These are phyloP conservation scores for Centropyge bicolor DNA, from an alignment of 2,797 vertebrate genomes.

Conservation along the genomic window DNA sequence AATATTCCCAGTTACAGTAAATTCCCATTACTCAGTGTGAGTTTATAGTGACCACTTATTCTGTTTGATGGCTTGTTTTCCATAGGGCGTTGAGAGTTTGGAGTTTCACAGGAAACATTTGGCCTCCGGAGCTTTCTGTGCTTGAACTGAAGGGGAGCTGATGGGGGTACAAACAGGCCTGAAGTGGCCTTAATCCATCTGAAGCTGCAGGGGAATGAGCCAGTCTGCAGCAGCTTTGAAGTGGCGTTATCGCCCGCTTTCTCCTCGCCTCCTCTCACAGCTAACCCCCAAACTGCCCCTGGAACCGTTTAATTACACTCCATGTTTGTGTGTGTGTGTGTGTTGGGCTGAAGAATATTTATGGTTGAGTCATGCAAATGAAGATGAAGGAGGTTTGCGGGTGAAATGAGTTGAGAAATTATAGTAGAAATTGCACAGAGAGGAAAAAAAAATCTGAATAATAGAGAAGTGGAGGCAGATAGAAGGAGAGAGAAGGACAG, in stretches of 20 bases:
- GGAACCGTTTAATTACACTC: slow-evolving; percentile 52
- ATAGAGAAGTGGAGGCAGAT: slow-evolving; percentile 10
- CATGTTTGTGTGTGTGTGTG: slow-evolving; percentile 25
- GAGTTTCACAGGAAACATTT: slow-evolving; percentile 13
- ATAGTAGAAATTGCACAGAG: slow-evolving; percentile 13
- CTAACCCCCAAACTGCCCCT: slow-evolving; percentile 39
- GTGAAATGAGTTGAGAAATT: slow-evolving; percentile 48
- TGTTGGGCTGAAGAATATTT: slow-evolving; percentile 34
- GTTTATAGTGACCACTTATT: background rate
- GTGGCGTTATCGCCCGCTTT: slow-evolving; percentile 42
- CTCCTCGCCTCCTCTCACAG: slow-evolving; percentile 24
- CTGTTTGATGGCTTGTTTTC: slow-evolving; percentile 14
- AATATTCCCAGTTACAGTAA: background rate
- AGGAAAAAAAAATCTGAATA: slow-evolving; percentile 21
- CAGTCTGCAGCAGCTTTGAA: slow-evolving; percentile 50
- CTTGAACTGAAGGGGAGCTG: slow-evolving; percentile 27
- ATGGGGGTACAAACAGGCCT: slow-evolving; percentile 46
- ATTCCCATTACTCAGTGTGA: background rate
- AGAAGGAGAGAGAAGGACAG: slow-evolving; percentile 2
- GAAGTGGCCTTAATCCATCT: slow-evolving; percentile 62
- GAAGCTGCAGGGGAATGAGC: slow-evolving; percentile 44
- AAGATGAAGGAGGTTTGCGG: slow-evolving; percentile 34
- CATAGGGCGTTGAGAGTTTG: slow-evolving; percentile 3
- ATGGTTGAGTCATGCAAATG: slow-evolving; percentile 59
- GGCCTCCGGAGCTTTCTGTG: slow-evolving; percentile 4